Evolutionary conservation across 1,140 invertebrate genomes (phyloP).

Genomic region (Drosophila insularis): DNA sequence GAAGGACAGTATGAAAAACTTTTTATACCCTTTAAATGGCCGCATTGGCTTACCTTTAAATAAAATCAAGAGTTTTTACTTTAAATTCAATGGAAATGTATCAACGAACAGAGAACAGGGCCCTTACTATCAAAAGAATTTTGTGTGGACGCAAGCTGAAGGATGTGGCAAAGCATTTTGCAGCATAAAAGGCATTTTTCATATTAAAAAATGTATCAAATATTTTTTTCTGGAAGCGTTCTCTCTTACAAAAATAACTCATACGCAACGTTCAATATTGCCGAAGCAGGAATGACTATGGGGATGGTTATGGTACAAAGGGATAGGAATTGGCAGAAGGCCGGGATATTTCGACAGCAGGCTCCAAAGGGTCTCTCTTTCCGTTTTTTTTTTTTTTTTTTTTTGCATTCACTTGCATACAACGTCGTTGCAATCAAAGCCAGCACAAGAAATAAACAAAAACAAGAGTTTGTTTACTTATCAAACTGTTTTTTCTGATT

Average conservation of each 20-base stretch:
- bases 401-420: background rate
- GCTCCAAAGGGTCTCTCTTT: background rate
- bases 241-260: constrained; percentile 61
- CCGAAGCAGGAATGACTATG: constrained; percentile 23
- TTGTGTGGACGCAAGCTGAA: constrained; percentile 5
- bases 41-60: constrained; percentile 41
- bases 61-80: constrained; percentile 12
- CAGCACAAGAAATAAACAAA: background rate
- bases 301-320: constrained; percentile 26
- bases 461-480: background rate
- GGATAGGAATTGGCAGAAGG: background rate
- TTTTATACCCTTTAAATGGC: too few species aligned
- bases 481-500: background rate
- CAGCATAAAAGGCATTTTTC: constrained; percentile 74
- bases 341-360: background rate
- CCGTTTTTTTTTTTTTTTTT: background rate
- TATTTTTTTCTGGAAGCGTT: constrained; percentile 61
- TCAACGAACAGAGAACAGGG: background rate
- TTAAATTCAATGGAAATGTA: constrained; percentile 42
- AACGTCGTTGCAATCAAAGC: background rate
- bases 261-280: constrained; percentile 77
- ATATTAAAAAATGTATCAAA: constrained; percentile 79
- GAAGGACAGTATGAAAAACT: too few species aligned
- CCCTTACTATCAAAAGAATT: constrained; percentile 55
- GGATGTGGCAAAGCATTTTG: constrained; percentile 48